phyloP scores from a whole-genome alignment of 2,113 vertebrate species.

The Cyprinus carpio region DNA sequence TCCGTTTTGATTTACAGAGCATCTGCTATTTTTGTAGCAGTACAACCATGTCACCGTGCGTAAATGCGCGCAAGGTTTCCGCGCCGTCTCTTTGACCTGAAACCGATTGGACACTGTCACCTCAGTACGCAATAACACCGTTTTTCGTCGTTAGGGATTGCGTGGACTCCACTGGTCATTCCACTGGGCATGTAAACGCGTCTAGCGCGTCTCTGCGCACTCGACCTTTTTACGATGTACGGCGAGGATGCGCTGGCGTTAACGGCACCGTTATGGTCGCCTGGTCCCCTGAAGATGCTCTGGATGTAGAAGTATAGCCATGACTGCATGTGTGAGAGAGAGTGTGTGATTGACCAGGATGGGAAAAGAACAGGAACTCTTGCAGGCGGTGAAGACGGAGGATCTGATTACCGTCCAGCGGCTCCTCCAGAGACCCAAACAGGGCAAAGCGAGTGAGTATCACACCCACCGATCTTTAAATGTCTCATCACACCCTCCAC shows the following conservation, averaged over 20 bases:
- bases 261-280: slow-evolving; percentile 32
- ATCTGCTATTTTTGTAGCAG: slow-evolving; percentile 14
- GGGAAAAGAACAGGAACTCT: slow-evolving; percentile 97
- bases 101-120: slow-evolving; percentile 23
- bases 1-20: slow-evolving; percentile 10
- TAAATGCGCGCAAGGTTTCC: slow-evolving; percentile 17
- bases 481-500: slow-evolving; percentile 38
- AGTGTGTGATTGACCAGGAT: slow-evolving; percentile 76
- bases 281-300: slow-evolving; percentile 34
- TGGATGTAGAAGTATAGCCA: slow-evolving; percentile 62
- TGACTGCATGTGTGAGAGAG: slow-evolving; percentile 54
- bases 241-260: slow-evolving; percentile 39
- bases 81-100: slow-evolving; percentile 42
- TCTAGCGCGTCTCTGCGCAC: slow-evolving; percentile 21
- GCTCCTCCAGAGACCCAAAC: slow-evolving; percentile 93
- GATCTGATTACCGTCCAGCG: slow-evolving; percentile 90
- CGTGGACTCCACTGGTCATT: slow-evolving; percentile 32
- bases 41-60: slow-evolving; percentile 16
- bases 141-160: not conserved
- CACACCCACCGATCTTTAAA: slow-evolving; percentile 48
- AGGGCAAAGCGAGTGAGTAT: slow-evolving; percentile 94
- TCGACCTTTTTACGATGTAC: slow-evolving; percentile 44
- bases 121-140: not conserved
- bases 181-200: slow-evolving; percentile 2
- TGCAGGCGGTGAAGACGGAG: slow-evolving; percentile 96